phyloP scores from a whole-genome alignment of 2,888 invertebrate species.

The Perdita meconis region DNA sequence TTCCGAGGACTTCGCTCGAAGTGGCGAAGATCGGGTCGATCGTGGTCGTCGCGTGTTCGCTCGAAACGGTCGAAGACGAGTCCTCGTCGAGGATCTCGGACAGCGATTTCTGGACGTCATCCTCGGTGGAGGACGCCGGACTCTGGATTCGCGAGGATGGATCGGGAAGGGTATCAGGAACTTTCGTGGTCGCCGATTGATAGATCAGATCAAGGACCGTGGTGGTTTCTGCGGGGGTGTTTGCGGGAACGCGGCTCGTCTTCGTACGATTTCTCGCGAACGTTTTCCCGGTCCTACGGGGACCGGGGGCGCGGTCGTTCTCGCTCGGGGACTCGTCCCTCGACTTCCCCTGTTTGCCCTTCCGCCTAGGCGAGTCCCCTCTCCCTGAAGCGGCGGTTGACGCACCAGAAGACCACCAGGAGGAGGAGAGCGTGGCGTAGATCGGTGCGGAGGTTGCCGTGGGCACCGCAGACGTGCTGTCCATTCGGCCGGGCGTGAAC shows the following conservation, averaged over 20 bases:
- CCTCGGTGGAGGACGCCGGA: conserved; percentile 19
- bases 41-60: conserved; percentile 38
- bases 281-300: conserved; percentile 48
- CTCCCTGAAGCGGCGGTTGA: conserved; percentile 65
- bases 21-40: conserved; percentile 38
- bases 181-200: conserved; percentile 44
- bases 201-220: conserved; percentile 12
- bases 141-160: conserved; percentile 18
- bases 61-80: conserved; percentile 44
- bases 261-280: conserved; percentile 42
- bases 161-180: conserved; percentile 60
- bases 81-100: conserved; percentile 57
- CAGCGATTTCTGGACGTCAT: conserved; percentile 30
- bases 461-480: conserved; percentile 61
- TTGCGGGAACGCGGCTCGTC: conserved; percentile 33
- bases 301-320: background rate
- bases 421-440: conserved; percentile 63
- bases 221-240: conserved; percentile 21
- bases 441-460: conserved; percentile 54
- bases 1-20: conserved; percentile 30
- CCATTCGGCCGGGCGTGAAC: conserved; percentile 60
- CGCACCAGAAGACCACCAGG: conserved; percentile 70
- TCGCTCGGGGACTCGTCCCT: conserved; percentile 74
- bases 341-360: conserved; percentile 49
- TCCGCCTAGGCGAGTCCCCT: conserved; percentile 51